Evolutionary conservation across 2,797 vertebrate genomes (phyloP).

Genomic region (Enteromius mattozi): DNA sequence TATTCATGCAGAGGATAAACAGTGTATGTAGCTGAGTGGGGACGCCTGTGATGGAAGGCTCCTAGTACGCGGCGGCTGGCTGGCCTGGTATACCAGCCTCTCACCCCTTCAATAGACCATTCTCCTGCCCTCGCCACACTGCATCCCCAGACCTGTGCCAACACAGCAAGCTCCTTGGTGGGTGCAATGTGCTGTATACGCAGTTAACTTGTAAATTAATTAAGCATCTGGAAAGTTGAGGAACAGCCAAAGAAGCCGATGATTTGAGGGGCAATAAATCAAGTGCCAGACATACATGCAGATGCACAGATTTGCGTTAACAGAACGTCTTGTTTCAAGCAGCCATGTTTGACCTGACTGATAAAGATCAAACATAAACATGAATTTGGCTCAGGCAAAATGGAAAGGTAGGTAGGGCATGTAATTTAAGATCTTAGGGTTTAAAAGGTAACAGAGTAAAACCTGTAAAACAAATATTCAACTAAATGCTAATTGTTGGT

Average conservation of each 20-base stretch:
- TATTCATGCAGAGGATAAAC: constrained; percentile 80
- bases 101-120: constrained; percentile 71
- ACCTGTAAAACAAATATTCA: constrained; percentile 30
- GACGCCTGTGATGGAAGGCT: constrained; percentile 80
- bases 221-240: constrained; percentile 78
- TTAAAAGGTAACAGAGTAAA: constrained; percentile 6
- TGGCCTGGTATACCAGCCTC: constrained; percentile 67
- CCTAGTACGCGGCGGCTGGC: constrained; percentile 76
- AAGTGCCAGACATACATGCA: constrained; percentile 72
- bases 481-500: constrained; percentile 19
- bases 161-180: constrained; percentile 75
- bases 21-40: constrained; percentile 79
- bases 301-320: constrained; percentile 68
- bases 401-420: constrained; percentile 49
- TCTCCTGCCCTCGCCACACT: constrained; percentile 73
- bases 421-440: constrained; percentile 31
- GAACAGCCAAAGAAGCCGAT: constrained; percentile 68
- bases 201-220: constrained; percentile 80
- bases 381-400: constrained; percentile 63
- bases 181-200: constrained; percentile 73
- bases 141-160: constrained; percentile 67
- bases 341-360: constrained; percentile 64
- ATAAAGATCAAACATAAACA: constrained; percentile 73
- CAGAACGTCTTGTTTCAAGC: constrained; percentile 65
- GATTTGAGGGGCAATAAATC: constrained; percentile 72